A percentile compares a stretch with the other conserved stretches of the same genome.
phyloP scores from a whole-genome alignment of 2,888 invertebrate species.

The Tyria jacobaeae region DNA sequence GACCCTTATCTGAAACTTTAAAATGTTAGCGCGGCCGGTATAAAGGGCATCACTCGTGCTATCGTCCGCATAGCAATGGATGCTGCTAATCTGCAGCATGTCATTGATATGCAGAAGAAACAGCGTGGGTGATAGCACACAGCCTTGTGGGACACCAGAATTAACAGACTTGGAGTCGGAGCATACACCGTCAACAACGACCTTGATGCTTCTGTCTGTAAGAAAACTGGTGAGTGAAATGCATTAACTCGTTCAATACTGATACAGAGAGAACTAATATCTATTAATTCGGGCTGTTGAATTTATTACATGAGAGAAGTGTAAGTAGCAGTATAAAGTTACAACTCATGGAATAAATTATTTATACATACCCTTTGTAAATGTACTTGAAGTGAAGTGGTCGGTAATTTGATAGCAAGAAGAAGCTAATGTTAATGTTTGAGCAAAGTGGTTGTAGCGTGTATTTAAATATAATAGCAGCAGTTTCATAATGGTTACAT shows the following conservation, averaged over 20 bases:
- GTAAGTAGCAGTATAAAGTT: not conserved
- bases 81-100: too few species aligned
- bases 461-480: not conserved
- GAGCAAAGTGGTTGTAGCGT: not conserved
- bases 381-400: not conserved
- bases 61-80: too few species aligned
- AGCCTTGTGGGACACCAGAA: too few species aligned
- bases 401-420: not conserved
- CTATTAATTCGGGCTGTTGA: conserved; percentile 28
- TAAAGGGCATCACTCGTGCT: too few species aligned
- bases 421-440: not conserved
- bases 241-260: conserved; percentile 43
- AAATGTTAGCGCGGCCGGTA: too few species aligned
- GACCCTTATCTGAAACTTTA: too few species aligned
- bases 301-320: conserved; percentile 22
- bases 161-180: too few species aligned
- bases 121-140: too few species aligned
- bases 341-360: not conserved
- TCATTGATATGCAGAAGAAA: too few species aligned
- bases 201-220: too few species aligned
- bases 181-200: too few species aligned
- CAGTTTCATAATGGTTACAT: not conserved
- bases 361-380: not conserved
- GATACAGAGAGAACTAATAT: conserved; percentile 36
- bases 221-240: too few species aligned